Conservation (phyloP, 2,113 vertebrate species). For the Eretmochelys imbricata region DNA sequence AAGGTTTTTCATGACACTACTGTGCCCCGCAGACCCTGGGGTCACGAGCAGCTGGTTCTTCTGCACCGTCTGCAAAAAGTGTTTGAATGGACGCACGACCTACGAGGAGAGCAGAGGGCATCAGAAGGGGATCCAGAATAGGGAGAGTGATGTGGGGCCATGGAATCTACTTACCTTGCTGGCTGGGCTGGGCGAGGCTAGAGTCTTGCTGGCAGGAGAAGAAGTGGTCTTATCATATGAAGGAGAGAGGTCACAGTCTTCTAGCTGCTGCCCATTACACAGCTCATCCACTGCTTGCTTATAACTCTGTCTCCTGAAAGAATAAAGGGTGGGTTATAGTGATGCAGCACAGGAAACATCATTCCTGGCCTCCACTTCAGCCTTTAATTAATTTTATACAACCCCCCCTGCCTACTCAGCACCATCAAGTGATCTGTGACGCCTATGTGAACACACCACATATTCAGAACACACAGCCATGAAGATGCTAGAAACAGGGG, state of each 20-base stretch:
- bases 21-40: constrained; percentile 76
- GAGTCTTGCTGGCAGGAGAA: constrained; percentile 77
- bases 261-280: constrained; percentile 11
- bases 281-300: constrained; percentile 63
- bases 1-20: constrained; percentile 84
- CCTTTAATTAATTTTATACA: neutral
- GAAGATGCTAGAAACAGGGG: neutral
- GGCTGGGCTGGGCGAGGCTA: constrained; percentile 78
- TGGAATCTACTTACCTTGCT: constrained; percentile 80
- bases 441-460: neutral
- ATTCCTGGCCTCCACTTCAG: neutral
- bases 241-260: neutral
- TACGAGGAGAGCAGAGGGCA: constrained; percentile 1
- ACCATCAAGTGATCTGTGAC: neutral
- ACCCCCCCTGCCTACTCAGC: neutral
- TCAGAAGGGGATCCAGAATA: neutral
- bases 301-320: constrained; percentile 73
- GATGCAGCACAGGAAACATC: neutral
- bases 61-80: constrained; percentile 92
- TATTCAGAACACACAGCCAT: neutral
- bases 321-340: neutral
- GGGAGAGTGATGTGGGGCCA: neutral
- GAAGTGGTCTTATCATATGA: constrained; percentile 52
- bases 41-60: constrained; percentile 88
- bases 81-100: constrained; percentile 86